Conservation (phyloP, 2,888 invertebrate species). For the Eupithecia vulgata region DNA sequence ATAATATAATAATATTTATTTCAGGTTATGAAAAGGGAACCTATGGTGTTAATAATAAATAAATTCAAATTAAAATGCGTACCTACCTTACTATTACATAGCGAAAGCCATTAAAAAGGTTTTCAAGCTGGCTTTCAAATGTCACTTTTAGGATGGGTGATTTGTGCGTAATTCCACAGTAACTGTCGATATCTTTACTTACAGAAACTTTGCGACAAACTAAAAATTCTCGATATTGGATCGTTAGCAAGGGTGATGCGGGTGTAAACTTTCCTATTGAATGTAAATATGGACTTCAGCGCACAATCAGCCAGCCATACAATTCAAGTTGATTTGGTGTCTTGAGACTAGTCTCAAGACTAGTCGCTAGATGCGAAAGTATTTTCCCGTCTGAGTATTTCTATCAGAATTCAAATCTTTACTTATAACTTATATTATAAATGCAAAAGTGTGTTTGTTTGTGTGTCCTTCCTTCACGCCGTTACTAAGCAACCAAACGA, state of each 20-base stretch:
- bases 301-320: slow-evolving; percentile 25
- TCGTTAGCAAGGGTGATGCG: slow-evolving; percentile 6
- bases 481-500: too few relatives aligned
- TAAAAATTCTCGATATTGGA: slow-evolving; percentile 3
- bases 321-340: slow-evolving; percentile 13
- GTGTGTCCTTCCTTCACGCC: too few relatives aligned
- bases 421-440: too few relatives aligned
- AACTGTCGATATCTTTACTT: background rate
- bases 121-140: too few relatives aligned
- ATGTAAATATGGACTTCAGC: slow-evolving; percentile 12
- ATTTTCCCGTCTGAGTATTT: background rate
- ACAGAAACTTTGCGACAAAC: background rate
- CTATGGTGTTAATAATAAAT: too few relatives aligned
- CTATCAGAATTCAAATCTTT: background rate
- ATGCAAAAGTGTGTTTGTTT: too few relatives aligned
- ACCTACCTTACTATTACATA: too few relatives aligned
- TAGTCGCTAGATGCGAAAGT: background rate
- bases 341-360: slow-evolving; percentile 14
- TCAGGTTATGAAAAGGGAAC: too few relatives aligned
- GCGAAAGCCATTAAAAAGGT: too few relatives aligned
- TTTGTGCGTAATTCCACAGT: background rate
- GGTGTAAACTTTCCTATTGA: background rate
- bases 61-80: too few relatives aligned
- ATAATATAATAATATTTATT: too few relatives aligned
- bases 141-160: too few relatives aligned